A percentile compares a stretch with the other conserved stretches of the same genome.
These are phyloP conservation scores for Perccottus glenii DNA, from an alignment of 2,113 vertebrate genomes.

Conservation along the genomic window DNA sequence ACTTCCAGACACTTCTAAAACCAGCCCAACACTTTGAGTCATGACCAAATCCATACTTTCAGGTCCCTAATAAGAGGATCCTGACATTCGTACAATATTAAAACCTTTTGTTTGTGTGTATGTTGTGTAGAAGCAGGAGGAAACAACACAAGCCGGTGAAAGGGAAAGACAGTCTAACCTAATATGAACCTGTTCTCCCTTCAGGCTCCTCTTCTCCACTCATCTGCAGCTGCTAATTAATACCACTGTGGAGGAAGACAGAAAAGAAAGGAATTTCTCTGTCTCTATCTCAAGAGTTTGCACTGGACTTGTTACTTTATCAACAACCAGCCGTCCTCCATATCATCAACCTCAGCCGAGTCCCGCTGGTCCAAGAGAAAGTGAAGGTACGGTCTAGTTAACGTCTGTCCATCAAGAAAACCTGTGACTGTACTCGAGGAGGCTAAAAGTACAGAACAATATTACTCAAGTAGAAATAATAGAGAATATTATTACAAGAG, in stretches of 20 bases:
- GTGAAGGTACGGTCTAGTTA: no score
- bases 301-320: slow-evolving; percentile 44
- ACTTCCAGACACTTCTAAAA: not conserved
- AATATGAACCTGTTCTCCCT: slow-evolving; percentile 74
- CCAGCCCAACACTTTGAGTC: slow-evolving; percentile 2
- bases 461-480: no score
- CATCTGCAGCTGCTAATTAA: slow-evolving; percentile 79
- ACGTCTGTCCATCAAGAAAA: no score
- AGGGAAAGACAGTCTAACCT: slow-evolving; percentile 57
- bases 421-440: no score
- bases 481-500: no score
- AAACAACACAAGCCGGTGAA: not conserved
- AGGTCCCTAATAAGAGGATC: slow-evolving; percentile 12
- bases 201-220: slow-evolving; percentile 68
- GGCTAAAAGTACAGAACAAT: no score
- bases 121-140: slow-evolving; percentile 12
- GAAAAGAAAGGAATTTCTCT: slow-evolving; percentile 43
- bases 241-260: slow-evolving; percentile 71
- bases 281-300: slow-evolving; percentile 35
- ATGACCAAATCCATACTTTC: slow-evolving; percentile 14
- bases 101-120: slow-evolving; percentile 33
- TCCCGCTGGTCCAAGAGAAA: no score
- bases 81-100: slow-evolving; percentile 33
- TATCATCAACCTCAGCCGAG: slow-evolving; percentile 11
- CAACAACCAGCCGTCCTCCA: slow-evolving; percentile 26